phyloP scores from a whole-genome alignment of 2,797 vertebrate genomes.

The Neostethus bicornis region DNA sequence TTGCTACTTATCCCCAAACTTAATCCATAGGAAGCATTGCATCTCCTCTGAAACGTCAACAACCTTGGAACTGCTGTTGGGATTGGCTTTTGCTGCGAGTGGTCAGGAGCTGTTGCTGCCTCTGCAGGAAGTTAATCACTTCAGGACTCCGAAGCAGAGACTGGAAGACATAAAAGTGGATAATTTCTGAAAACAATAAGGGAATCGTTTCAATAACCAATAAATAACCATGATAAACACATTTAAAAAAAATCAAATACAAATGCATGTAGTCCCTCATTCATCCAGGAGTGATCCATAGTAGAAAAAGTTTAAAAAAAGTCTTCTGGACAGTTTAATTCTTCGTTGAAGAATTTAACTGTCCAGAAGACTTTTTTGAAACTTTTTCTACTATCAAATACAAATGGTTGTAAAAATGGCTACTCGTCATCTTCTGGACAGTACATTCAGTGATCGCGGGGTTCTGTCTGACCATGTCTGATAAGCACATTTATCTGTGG shows the following conservation, averaged over 20 bases:
- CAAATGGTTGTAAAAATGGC: too few species aligned
- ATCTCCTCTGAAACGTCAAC: slow-evolving; percentile 49
- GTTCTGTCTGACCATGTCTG: too few species aligned
- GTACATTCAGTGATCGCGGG: too few species aligned
- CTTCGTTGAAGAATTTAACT: too few species aligned
- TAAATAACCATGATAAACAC: background rate
- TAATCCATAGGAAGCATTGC: background rate
- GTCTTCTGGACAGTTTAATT: too few species aligned
- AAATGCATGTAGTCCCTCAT: too few species aligned
- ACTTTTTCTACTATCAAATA: too few species aligned
- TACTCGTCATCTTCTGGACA: too few species aligned
- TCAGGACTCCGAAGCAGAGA: slow-evolving; percentile 95
- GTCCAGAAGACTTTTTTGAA: too few species aligned
- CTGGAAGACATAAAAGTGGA: slow-evolving; percentile 70
- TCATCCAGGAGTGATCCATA: too few species aligned
- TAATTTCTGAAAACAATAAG: background rate
- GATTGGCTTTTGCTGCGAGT: slow-evolving; percentile 86
- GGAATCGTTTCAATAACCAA: background rate
- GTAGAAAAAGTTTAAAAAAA: too few species aligned
- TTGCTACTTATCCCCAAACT: background rate
- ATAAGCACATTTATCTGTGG: too few species aligned
- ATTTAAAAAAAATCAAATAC: background rate
- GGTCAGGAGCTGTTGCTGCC: slow-evolving; percentile 92
- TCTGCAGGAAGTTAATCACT: slow-evolving; percentile 94
- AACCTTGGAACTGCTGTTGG: slow-evolving; percentile 86